Evolutionary conservation across 2,113 vertebrate genomes (phyloP).

Genomic region (Rhombomys opimus): DNA sequence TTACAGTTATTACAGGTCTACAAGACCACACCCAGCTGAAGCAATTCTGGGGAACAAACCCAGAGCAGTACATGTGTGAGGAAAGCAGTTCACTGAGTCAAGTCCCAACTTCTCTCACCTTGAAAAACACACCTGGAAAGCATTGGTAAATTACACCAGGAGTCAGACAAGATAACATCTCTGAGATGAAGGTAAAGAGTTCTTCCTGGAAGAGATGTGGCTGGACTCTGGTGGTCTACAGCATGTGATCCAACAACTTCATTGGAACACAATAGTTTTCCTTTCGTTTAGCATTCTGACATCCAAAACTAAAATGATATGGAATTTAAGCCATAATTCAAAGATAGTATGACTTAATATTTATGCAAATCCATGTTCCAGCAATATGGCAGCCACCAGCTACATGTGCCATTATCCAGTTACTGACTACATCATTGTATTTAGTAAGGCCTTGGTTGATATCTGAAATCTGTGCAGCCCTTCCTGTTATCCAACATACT

Average conservation of each 20-base stretch:
- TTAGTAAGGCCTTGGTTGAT: constrained; percentile 48
- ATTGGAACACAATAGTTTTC: not conserved
- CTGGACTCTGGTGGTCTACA: not conserved
- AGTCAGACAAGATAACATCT: not conserved
- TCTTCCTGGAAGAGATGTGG: not conserved
- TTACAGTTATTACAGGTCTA: not conserved
- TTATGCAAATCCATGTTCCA: not conserved
- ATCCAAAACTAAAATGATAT: not conserved
- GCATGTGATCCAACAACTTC: not conserved
- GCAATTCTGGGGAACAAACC: not conserved
- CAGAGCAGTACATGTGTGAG: not conserved
- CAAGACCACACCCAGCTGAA: not conserved
- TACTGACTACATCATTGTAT: constrained; percentile 3
- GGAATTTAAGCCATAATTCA: not conserved
- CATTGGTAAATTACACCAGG: not conserved
- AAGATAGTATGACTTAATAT: not conserved
- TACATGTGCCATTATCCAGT: not conserved
- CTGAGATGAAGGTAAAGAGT: not conserved
- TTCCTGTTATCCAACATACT: constrained; percentile 47
- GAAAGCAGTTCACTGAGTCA: not conserved
- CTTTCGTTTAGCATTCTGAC: not conserved
- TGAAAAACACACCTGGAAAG: not conserved
- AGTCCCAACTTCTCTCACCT: not conserved
- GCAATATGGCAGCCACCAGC: not conserved
- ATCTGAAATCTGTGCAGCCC: constrained; percentile 28